Conservation (phyloP, 2,113 vertebrate species). For the Grus americana region DNA sequence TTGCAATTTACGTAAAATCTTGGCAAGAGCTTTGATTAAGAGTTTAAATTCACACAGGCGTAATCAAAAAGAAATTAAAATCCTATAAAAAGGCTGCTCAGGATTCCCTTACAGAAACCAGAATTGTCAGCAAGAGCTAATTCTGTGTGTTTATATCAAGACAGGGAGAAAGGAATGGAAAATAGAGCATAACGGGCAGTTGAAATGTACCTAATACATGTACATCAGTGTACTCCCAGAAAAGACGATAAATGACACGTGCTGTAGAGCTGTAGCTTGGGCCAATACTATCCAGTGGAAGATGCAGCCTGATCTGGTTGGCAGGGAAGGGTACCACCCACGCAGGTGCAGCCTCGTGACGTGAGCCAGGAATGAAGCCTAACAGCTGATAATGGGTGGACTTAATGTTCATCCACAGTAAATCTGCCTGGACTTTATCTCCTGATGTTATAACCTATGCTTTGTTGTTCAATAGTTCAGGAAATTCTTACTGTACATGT, state of each 20-base stretch:
- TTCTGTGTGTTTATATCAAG: constrained; percentile 27
- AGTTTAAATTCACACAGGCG: constrained; percentile 38
- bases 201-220: neutral
- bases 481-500: neutral
- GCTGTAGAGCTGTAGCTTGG: neutral
- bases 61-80: constrained; percentile 68
- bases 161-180: neutral
- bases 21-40: constrained; percentile 57
- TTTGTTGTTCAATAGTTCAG: neutral
- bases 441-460: neutral
- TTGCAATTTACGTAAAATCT: constrained; percentile 41
- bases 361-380: neutral
- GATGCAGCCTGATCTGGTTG: neutral
- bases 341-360: neutral
- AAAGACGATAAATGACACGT: neutral
- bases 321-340: neutral
- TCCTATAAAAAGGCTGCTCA: neutral
- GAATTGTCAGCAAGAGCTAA: constrained; percentile 12
- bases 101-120: constrained; percentile 41
- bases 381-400: neutral
- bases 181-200: neutral
- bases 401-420: neutral
- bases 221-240: neutral
- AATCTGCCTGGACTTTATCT: neutral
- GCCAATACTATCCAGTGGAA: neutral